phyloP scores from a whole-genome alignment of 2,113 vertebrate genomes.

The Tetraodon nigroviridis region DNA sequence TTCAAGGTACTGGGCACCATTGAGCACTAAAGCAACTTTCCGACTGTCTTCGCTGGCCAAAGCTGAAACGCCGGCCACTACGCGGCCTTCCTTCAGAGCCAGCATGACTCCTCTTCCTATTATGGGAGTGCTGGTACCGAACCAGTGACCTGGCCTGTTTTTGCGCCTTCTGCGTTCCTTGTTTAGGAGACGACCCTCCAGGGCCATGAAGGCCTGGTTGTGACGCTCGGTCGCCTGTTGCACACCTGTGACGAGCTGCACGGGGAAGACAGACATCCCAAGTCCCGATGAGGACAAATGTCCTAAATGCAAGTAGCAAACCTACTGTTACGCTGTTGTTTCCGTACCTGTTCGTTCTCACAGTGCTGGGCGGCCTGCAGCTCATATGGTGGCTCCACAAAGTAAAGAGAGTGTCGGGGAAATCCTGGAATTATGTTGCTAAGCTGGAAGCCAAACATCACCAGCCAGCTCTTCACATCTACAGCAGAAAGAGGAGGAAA shows the following conservation, averaged over 20 bases:
- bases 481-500: slow-evolving; percentile 34
- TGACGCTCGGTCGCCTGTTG: slow-evolving; percentile 95
- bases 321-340: background rate
- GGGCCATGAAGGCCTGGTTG: slow-evolving; percentile 95
- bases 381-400: slow-evolving; percentile 93
- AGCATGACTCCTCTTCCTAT: slow-evolving; percentile 95
- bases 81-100: slow-evolving; percentile 89
- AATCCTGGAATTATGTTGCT: slow-evolving; percentile 99
- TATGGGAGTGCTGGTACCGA: slow-evolving; percentile 88
- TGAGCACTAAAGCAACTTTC: slow-evolving; percentile 90
- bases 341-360: slow-evolving; percentile 83
- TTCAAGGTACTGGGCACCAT: slow-evolving; percentile 90
- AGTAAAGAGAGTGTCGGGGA: slow-evolving; percentile 93
- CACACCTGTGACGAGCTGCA: slow-evolving; percentile 91
- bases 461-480: slow-evolving; percentile 99
- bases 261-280: background rate
- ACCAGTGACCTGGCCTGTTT: slow-evolving; percentile 95
- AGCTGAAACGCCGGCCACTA: slow-evolving; percentile 84
- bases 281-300: background rate
- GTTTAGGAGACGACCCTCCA: slow-evolving; percentile 91
- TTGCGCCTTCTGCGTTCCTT: slow-evolving; percentile 82
- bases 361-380: slow-evolving; percentile 90
- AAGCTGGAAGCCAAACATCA: slow-evolving; percentile 99
- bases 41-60: slow-evolving; percentile 91
- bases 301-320: too few relatives aligned